Evolutionary conservation across 2,888 invertebrate species (phyloP).

Genomic region (Phortica okadai): DNA sequence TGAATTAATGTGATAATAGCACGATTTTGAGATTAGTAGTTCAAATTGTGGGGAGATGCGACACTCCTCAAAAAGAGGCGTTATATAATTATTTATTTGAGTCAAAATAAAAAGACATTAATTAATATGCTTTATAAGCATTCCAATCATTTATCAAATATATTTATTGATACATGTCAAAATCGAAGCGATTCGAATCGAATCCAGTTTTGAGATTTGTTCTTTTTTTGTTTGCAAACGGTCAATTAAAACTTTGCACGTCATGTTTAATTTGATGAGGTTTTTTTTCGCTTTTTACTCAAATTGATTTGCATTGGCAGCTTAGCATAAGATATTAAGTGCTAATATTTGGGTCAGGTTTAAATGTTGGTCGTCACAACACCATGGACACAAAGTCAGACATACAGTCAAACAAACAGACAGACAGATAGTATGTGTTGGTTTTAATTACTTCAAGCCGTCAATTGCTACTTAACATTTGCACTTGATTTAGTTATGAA

Average conservation of each 20-base stretch:
- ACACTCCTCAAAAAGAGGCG: not conserved
- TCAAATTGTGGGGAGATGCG: conserved; percentile 10
- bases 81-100: not conserved
- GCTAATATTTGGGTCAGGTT: conserved; percentile 60
- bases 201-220: too few species aligned
- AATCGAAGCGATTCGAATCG: too few species aligned
- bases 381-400: not conserved
- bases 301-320: conserved; percentile 17
- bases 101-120: not conserved
- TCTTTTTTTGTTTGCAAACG: not conserved
- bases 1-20: conserved; percentile 24
- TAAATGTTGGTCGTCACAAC: conserved; percentile 20
- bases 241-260: conserved; percentile 20
- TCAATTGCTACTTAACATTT: conserved; percentile 40
- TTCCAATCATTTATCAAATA: too few species aligned
- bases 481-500: conserved; percentile 60
- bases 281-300: not conserved
- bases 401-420: not conserved
- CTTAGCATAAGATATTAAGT: conserved; percentile 1
- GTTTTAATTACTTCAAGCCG: conserved; percentile 3
- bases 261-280: not conserved
- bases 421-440: conserved; percentile 22
- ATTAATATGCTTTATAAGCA: too few species aligned
- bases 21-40: conserved; percentile 12
- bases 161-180: too few species aligned